Percentiles rank a stretch among this genome's conserved stretches.
Evolutionary conservation across 2,113 vertebrate genomes (phyloP).

Genomic region (Macquaria australasica): DNA sequence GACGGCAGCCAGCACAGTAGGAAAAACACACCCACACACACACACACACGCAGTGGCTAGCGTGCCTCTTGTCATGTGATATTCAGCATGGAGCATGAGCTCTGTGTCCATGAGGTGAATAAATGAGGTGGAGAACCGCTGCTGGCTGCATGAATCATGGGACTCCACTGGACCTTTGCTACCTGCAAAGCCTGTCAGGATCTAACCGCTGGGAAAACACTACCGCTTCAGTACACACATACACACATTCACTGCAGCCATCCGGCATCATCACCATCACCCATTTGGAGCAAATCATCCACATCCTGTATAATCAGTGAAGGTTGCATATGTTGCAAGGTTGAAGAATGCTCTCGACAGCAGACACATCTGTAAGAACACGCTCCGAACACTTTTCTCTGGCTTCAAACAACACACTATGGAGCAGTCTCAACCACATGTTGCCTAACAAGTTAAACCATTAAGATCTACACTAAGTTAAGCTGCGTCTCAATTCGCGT

Average conservation of each 20-base stretch:
- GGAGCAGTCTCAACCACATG: not conserved
- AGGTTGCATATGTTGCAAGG: constrained; percentile 9
- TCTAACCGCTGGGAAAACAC: constrained; percentile 39
- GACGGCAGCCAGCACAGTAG: constrained; percentile 42
- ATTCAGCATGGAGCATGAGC: constrained; percentile 72
- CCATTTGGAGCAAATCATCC: constrained; percentile 13
- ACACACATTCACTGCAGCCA: constrained; percentile 11
- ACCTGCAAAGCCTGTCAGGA: constrained; percentile 44
- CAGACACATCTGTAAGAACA: not conserved
- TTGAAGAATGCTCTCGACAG: not conserved
- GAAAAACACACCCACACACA: constrained; percentile 60
- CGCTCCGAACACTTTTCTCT: not conserved
- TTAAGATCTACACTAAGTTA: not conserved
- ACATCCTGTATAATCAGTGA: constrained; percentile 23
- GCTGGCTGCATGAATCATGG: constrained; percentile 72
- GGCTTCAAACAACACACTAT: not conserved
- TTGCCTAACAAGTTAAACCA: not conserved
- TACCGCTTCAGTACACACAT: not conserved
- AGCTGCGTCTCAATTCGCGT: too few relatives aligned
- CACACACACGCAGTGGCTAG: not conserved
- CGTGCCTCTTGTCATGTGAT: constrained; percentile 64
- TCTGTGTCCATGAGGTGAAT: constrained; percentile 75
- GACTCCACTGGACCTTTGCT: constrained; percentile 25
- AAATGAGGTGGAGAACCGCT: constrained; percentile 74
- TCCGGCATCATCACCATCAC: constrained; percentile 4